phyloP scores from a whole-genome alignment of 2,797 vertebrate species.

The Acanthopagrus latus region DNA sequence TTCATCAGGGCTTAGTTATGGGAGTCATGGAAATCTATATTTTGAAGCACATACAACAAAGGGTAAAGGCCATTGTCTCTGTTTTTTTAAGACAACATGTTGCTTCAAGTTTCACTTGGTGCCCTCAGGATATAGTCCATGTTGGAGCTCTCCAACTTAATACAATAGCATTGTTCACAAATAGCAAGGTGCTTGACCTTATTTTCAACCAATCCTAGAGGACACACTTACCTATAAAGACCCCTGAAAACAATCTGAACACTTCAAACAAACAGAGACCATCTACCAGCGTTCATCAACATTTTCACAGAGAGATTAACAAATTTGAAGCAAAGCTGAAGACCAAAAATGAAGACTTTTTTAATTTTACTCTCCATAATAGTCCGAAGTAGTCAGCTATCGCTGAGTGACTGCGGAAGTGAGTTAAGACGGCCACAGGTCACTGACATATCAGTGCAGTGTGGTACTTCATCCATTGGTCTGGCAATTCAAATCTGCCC shows the following conservation, averaged over 20 bases:
- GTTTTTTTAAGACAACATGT: constrained; percentile 57
- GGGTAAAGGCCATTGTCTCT: constrained; percentile 66
- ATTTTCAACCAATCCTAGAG: constrained; percentile 78
- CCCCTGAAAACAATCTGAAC: constrained; percentile 33
- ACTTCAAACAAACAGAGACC: constrained; percentile 45
- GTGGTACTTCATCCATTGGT: constrained; percentile 80
- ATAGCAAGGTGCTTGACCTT: constrained; percentile 75
- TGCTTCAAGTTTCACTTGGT: constrained; percentile 76
- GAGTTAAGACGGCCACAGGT: constrained; percentile 73
- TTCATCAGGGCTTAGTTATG: constrained; percentile 57
- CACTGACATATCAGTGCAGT: constrained; percentile 81
- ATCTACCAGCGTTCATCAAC: constrained; percentile 31
- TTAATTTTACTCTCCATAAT: constrained; percentile 70
- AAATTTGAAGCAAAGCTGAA: constrained; percentile 44
- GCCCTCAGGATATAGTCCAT: constrained; percentile 68
- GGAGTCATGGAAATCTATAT: constrained; percentile 62
- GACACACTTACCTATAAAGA: constrained; percentile 78
- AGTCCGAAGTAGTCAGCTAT: constrained; percentile 70
- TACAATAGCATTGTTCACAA: constrained; percentile 74
- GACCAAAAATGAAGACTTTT: constrained; percentile 69
- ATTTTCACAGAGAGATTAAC: constrained; percentile 27
- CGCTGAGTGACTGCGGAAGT: constrained; percentile 49
- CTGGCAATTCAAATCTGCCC: constrained; percentile 82
- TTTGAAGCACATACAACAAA: constrained; percentile 73
- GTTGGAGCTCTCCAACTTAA: constrained; percentile 47